Evolutionary conservation across 2,888 invertebrate genomes (phyloP).

Genomic region (Lasius platythorax): DNA sequence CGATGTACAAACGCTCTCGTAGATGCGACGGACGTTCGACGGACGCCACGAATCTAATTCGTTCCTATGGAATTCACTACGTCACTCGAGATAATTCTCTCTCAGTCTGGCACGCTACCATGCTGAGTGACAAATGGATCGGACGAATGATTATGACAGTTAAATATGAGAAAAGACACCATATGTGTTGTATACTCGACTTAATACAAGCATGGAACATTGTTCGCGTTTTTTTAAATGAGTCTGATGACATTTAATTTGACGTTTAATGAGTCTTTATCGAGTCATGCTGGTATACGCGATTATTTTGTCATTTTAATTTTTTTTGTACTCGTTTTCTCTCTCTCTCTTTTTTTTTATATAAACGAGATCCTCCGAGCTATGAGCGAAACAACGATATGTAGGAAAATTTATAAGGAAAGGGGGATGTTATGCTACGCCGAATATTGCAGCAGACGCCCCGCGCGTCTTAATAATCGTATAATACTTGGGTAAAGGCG

Average conservation of each 20-base stretch:
- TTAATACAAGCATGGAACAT: conserved; percentile 45
- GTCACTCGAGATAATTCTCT: conserved; percentile 53
- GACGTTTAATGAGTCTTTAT: conserved; percentile 32
- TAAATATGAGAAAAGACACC: conserved; percentile 52
- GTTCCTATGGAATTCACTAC: conserved; percentile 44
- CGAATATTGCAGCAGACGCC: conserved; percentile 57
- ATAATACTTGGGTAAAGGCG: conserved; percentile 55
- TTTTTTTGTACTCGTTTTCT: not conserved
- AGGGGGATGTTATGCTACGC: conserved; percentile 1
- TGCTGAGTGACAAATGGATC: conserved; percentile 55
- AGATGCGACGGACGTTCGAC: conserved; percentile 23
- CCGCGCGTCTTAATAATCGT: conserved; percentile 71
- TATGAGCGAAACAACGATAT: conserved; percentile 56
- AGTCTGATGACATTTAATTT: not conserved
- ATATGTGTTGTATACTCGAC: conserved; percentile 29
- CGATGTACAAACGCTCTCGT: not conserved
- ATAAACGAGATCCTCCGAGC: not conserved
- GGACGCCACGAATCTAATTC: conserved; percentile 48
- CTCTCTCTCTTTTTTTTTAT: not conserved
- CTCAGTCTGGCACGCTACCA: conserved; percentile 39
- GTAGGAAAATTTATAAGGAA: conserved; percentile 11
- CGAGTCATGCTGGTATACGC: not conserved
- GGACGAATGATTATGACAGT: conserved; percentile 55
- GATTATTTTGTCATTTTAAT: not conserved
- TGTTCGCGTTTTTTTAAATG: conserved; percentile 38